Percentiles rank a stretch among this genome's conserved stretches.
phyloP scores from a whole-genome alignment of 2,113 vertebrate genomes.

The Urocynchramus pylzowi region DNA sequence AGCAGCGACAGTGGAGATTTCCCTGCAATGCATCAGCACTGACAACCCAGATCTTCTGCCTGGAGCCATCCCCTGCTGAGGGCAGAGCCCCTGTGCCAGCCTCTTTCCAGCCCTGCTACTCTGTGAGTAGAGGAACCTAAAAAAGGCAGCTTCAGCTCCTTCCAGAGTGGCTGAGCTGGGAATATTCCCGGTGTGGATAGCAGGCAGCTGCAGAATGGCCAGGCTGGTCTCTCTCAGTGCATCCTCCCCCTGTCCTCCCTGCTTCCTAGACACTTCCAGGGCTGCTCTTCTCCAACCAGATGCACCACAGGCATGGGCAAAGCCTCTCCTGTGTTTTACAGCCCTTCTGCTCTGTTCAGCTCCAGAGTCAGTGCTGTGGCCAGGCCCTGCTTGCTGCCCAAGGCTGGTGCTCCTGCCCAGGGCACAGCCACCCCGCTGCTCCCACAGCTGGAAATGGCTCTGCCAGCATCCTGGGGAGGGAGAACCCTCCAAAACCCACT shows the following conservation, averaged over 20 bases:
- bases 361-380: rapidly evolving
- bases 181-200: rapidly evolving
- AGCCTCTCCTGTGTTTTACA: neutral
- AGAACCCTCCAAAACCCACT: neutral
- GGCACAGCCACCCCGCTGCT: rapidly evolving
- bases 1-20: rapidly evolving
- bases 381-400: neutral
- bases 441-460: neutral
- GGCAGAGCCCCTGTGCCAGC: neutral
- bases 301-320: rapidly evolving
- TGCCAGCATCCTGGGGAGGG: neutral
- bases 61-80: neutral
- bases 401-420: neutral
- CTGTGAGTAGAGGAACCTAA: neutral
- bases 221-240: rapidly evolving
- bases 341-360: neutral
- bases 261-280: neutral
- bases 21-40: neutral
- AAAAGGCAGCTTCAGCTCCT: neutral
- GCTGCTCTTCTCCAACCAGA: neutral
- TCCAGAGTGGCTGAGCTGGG: neutral
- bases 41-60: neutral
- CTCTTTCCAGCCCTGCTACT: neutral
- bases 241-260: neutral
- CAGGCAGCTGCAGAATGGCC: neutral